phyloP scores from a whole-genome alignment of 2,888 invertebrate genomes.

The Plemyria rubiginata region DNA sequence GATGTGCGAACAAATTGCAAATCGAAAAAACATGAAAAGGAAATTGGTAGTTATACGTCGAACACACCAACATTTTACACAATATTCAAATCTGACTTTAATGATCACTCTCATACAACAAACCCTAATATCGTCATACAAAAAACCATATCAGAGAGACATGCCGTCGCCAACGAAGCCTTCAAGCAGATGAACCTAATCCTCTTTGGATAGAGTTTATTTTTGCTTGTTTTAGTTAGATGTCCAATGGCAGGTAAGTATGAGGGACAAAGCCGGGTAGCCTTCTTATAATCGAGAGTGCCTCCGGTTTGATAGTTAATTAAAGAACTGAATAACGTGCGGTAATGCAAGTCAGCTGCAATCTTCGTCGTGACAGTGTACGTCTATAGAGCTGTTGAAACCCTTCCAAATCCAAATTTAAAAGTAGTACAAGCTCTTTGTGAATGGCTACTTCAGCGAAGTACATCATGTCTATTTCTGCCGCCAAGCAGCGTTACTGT shows the following conservation, averaged over 20 bases:
- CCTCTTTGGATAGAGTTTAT: slow-evolving; percentile 48
- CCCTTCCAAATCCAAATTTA: slow-evolving; percentile 10
- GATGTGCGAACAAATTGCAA: slow-evolving; percentile 25
- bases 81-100: slow-evolving; percentile 58
- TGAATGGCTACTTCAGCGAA: no score
- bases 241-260: slow-evolving; percentile 43
- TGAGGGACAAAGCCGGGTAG: slow-evolving; percentile 77
- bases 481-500: no score
- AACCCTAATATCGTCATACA: slow-evolving; percentile 62
- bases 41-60: slow-evolving; percentile 50
- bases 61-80: slow-evolving; percentile 55
- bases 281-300: slow-evolving; percentile 80
- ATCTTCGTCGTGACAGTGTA: slow-evolving; percentile 62
- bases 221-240: slow-evolving; percentile 49
- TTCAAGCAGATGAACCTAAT: slow-evolving; percentile 48
- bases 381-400: slow-evolving; percentile 53
- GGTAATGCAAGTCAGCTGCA: slow-evolving; percentile 79
- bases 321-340: slow-evolving; percentile 81
- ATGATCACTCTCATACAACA: slow-evolving; percentile 60
- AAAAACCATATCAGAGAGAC: slow-evolving; percentile 78
- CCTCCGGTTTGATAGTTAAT: slow-evolving; percentile 82
- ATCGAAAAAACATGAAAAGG: slow-evolving; percentile 43
- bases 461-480: no score
- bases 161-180: slow-evolving; percentile 67
- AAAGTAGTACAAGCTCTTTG: no score